A percentile compares a stretch with the other conserved stretches of the same genome.
Evolutionary conservation across 1,140 invertebrate genomes (phyloP).

Genomic region (Drosophila auraria): DNA sequence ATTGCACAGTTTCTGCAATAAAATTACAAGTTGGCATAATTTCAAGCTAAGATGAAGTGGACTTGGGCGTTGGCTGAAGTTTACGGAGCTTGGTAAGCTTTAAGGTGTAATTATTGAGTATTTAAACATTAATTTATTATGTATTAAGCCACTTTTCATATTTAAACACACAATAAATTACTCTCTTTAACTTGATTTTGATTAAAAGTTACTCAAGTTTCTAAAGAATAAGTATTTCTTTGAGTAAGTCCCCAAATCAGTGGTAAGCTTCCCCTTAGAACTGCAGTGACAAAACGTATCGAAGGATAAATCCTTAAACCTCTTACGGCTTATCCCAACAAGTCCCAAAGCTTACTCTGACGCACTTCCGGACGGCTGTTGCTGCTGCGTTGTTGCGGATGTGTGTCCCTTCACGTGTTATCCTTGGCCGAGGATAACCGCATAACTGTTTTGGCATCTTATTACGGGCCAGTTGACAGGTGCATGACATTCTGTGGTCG

Average conservation of each 20-base stretch:
- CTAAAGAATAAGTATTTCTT: neutral
- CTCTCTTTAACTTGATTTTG: neutral
- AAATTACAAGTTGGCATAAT: slow-evolving; percentile 31
- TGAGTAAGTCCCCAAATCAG: slow-evolving; percentile 1
- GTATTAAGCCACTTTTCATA: no score
- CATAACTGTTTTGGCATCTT: slow-evolving; percentile 83
- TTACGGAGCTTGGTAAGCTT: neutral
- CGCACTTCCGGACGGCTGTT: slow-evolving; percentile 40
- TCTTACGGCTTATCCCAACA: slow-evolving; percentile 34
- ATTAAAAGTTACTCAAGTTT: neutral
- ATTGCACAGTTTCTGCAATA: slow-evolving; percentile 14
- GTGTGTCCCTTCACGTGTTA: slow-evolving; percentile 52
- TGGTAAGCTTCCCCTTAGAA: slow-evolving; percentile 14
- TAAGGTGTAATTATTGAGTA: neutral
- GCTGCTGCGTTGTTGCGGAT: slow-evolving; percentile 11
- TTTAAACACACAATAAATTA: no score
- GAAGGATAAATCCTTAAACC: slow-evolving; percentile 34
- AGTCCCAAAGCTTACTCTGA: slow-evolving; percentile 46
- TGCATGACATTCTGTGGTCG: slow-evolving; percentile 80
- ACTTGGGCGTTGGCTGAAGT: neutral
- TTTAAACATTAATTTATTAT: no score
- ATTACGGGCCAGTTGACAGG: slow-evolving; percentile 78
- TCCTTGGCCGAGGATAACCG: slow-evolving; percentile 62
- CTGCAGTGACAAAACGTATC: slow-evolving; percentile 25
- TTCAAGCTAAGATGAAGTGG: neutral